A percentile compares a stretch with the other conserved stretches of the same genome.
These are phyloP conservation scores for Patella pellucida DNA, from an alignment of 2,888 invertebrate genomes.

Conservation along the genomic window DNA sequence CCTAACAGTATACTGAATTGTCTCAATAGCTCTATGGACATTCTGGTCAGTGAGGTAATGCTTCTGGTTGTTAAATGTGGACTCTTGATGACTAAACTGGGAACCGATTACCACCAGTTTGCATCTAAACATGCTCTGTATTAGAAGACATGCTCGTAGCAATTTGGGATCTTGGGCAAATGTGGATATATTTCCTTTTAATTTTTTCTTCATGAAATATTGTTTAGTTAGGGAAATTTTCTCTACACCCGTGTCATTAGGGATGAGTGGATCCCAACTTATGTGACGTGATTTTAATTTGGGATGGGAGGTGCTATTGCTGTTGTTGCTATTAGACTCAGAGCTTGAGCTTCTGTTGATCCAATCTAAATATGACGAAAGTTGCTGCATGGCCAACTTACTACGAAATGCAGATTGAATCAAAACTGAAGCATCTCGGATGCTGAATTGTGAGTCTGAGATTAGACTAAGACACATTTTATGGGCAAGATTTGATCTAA, in stretches of 20 bases:
- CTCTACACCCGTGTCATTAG: not conserved
- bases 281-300: not conserved
- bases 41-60: not conserved
- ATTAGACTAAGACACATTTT: slow-evolving; percentile 4
- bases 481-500: slow-evolving; percentile 4
- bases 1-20: not conserved
- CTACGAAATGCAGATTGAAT: slow-evolving; percentile 5
- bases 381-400: not conserved
- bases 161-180: slow-evolving; percentile 2
- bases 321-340: not conserved
- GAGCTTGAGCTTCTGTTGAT: not conserved
- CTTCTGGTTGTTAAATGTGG: not conserved
- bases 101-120: not conserved
- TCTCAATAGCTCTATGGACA: not conserved
- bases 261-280: slow-evolving; percentile 3
- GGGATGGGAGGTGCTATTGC: not conserved
- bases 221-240: slow-evolving; percentile 4
- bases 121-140: slow-evolving; percentile 1
- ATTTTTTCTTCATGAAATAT: not conserved
- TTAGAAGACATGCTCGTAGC: not conserved
- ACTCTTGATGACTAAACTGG: not conserved
- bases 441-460: not conserved
- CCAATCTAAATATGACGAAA: slow-evolving; percentile 6
- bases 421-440: not conserved
- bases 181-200: not conserved